phyloP scores from a whole-genome alignment of 1,140 invertebrate genomes.

The Chionoecetes opilio region DNA sequence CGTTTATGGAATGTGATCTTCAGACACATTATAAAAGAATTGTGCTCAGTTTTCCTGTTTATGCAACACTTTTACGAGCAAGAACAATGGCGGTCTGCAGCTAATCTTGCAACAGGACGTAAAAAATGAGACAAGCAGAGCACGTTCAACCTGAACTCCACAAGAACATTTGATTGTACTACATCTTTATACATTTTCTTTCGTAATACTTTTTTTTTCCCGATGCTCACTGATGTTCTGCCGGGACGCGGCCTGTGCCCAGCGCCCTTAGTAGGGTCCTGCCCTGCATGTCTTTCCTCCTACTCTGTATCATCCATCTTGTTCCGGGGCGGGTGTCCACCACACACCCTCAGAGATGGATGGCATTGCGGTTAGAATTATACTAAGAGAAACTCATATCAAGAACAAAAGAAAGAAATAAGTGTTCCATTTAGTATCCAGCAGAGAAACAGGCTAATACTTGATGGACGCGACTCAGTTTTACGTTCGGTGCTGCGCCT shows the following conservation, averaged over 20 bases:
- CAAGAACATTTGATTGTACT: neutral
- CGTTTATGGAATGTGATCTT: neutral
- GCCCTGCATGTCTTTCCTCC: neutral
- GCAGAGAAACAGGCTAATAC: neutral
- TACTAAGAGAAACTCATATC: neutral
- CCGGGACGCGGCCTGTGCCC: neutral
- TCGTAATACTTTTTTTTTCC: neutral
- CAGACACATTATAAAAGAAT: neutral
- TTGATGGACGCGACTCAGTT: neutral
- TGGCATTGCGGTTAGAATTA: neutral
- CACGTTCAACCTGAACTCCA: neutral
- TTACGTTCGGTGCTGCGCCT: too few relatives aligned
- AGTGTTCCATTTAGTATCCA: neutral
- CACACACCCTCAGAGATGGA: neutral
- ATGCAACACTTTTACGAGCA: conserved; percentile 3
- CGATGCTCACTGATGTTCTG: neutral
- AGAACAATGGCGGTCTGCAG: neutral
- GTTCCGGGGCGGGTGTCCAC: neutral
- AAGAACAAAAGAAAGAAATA: neutral
- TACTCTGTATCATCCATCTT: neutral
- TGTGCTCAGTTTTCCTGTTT: neutral
- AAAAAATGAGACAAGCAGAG: neutral
- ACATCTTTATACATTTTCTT: neutral
- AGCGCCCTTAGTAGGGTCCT: neutral
- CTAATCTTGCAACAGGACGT: neutral